A percentile compares a stretch with the other conserved stretches of the same genome.
These are phyloP conservation scores for Chelmon rostratus DNA, from an alignment of 2,797 vertebrate genomes.

Conservation along the genomic window DNA sequence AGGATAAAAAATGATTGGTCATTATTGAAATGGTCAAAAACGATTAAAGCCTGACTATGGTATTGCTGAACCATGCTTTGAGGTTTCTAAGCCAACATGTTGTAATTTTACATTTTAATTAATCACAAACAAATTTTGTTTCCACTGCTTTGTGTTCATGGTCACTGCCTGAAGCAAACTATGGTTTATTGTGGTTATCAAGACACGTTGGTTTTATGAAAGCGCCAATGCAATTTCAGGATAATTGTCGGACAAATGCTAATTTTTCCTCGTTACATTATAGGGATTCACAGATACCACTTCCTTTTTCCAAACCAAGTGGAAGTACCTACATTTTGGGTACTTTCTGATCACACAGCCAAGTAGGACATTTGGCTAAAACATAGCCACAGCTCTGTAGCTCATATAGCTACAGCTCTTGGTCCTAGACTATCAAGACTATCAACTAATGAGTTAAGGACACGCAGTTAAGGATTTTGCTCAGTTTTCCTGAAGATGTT, in stretches of 20 bases:
- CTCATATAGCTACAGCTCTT: too few relatives aligned
- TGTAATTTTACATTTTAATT: neutral
- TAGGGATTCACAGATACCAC: too few relatives aligned
- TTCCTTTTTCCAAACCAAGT: too few relatives aligned
- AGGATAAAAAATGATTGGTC: too few relatives aligned
- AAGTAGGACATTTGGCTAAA: too few relatives aligned
- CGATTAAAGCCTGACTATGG: neutral
- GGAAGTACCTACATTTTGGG: too few relatives aligned
- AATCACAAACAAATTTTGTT: neutral
- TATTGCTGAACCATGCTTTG: neutral
- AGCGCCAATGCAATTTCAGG: neutral
- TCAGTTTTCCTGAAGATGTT: too few relatives aligned
- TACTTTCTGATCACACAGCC: too few relatives aligned
- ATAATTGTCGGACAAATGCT: constrained; percentile 26
- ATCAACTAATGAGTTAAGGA: too few relatives aligned
- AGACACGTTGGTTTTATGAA: neutral
- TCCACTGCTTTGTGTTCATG: neutral
- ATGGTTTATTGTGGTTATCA: neutral
- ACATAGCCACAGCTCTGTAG: too few relatives aligned
- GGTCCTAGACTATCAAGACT: too few relatives aligned
- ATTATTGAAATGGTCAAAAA: neutral
- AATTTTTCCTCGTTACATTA: neutral
- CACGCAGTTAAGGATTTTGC: too few relatives aligned
- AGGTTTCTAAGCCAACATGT: neutral
- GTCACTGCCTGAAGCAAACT: neutral